These are phyloP conservation scores for Cichladusa arquata DNA, from an alignment of 2,113 vertebrate genomes.

Conservation along the genomic window DNA sequence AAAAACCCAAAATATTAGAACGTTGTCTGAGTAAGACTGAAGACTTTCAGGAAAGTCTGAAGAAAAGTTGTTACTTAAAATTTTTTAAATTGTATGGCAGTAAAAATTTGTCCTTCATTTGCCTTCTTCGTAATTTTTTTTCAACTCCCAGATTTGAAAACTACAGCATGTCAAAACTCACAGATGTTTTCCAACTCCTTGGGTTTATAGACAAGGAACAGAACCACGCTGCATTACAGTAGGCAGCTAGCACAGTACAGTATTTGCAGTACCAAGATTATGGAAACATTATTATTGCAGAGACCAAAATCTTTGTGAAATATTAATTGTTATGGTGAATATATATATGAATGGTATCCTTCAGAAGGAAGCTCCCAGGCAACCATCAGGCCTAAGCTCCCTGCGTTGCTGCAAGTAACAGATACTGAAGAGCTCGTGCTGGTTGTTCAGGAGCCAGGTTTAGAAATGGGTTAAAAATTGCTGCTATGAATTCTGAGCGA, in stretches of 20 bases:
- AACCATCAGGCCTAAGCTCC: neutral
- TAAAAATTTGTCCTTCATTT: neutral
- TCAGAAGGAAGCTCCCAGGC: neutral
- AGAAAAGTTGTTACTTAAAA: neutral
- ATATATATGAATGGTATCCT: neutral
- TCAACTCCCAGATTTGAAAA: neutral
- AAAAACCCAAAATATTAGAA: neutral
- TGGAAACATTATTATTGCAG: neutral
- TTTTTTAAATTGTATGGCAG: neutral
- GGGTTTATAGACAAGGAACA: neutral
- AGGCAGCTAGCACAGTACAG: neutral
- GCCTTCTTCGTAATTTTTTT: fast-evolving
- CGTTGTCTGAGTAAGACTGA: neutral
- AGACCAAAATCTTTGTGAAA: neutral
- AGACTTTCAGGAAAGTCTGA: neutral
- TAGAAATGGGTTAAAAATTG: neutral
- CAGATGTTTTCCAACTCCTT: fast-evolving
- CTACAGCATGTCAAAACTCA: neutral
- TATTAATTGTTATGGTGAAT: fast-evolving
- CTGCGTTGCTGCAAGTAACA: too few relatives aligned
- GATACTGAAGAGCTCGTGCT: fast-evolving
- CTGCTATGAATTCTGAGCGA: neutral
- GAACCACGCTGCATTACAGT: neutral
- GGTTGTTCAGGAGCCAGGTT: fast-evolving
- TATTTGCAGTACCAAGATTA: neutral